Evolutionary conservation across 2,797 vertebrate species (phyloP).

Genomic region (Rhadinocentrus ornatus): DNA sequence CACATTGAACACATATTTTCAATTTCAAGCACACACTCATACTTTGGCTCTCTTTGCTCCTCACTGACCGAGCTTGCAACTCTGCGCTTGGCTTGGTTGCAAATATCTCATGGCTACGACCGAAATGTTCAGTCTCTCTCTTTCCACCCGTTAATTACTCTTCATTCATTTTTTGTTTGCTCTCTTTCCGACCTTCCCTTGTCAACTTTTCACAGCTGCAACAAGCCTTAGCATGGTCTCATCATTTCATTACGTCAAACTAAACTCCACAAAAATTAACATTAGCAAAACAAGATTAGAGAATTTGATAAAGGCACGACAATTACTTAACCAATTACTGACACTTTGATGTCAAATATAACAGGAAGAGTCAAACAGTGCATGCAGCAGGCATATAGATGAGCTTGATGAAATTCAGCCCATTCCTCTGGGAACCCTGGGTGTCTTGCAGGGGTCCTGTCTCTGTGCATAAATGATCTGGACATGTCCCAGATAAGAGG

Average conservation of each 20-base stretch:
- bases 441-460: conserved; percentile 33
- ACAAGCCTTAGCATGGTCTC: not conserved
- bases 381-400: conserved; percentile 36
- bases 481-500: conserved; percentile 46
- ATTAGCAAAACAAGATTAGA: conserved; percentile 39
- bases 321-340: conserved; percentile 65
- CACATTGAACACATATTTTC: conserved; percentile 15
- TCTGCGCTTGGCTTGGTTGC: conserved; percentile 3
- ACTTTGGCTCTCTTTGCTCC: conserved; percentile 31
- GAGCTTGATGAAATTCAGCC: conserved; percentile 41
- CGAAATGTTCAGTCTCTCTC: not conserved
- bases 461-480: conserved; percentile 57
- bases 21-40: conserved; percentile 12
- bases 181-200: conserved; percentile 17
- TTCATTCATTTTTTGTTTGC: not conserved
- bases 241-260: conserved; percentile 37
- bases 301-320: conserved; percentile 25
- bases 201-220: conserved; percentile 18
- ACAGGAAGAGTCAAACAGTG: conserved; percentile 34
- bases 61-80: conserved; percentile 22
- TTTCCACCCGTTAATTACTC: not conserved
- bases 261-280: conserved; percentile 24
- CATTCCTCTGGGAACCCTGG: conserved; percentile 30
- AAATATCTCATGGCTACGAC: conserved; percentile 9
- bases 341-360: conserved; percentile 55